phyloP scores from a whole-genome alignment of 2,888 invertebrate genomes.

The Chalcis sispes region DNA sequence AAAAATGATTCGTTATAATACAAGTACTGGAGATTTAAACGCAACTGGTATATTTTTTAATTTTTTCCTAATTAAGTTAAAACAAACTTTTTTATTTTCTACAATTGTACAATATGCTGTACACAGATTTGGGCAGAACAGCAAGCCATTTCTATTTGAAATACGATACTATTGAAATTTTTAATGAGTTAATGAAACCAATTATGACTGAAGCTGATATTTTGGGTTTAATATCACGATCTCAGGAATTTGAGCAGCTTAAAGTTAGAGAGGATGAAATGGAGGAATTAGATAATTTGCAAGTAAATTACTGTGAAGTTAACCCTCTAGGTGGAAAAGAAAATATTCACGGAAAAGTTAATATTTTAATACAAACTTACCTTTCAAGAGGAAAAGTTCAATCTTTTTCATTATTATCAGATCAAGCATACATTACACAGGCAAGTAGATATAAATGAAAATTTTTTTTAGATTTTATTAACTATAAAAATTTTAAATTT shows the following conservation, averaged over 20 bases:
- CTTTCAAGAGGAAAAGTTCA: constrained; percentile 89
- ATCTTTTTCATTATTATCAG: constrained; percentile 91
- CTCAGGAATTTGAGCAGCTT: constrained; percentile 96
- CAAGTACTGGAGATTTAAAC: constrained; percentile 87
- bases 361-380: constrained; percentile 93
- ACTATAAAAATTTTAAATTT: no score
- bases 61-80: not conserved
- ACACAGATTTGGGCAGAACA: constrained; percentile 91
- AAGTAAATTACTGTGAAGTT: constrained; percentile 85
- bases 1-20: constrained; percentile 94
- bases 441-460: constrained; percentile 75
- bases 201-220: constrained; percentile 92
- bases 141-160: constrained; percentile 99
- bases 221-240: constrained; percentile 92
- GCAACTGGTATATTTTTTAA: constrained; percentile 78
- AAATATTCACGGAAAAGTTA: constrained; percentile 95
- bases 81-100: not conserved
- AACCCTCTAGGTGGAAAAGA: constrained; percentile 90
- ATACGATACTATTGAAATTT: constrained; percentile 94
- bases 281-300: constrained; percentile 89
- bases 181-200: constrained; percentile 88
- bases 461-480: constrained; percentile 21
- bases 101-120: not conserved
- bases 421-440: constrained; percentile 92
- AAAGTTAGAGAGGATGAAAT: constrained; percentile 97